phyloP scores from a whole-genome alignment of 2,888 invertebrate genomes.

The Epistrophe eligans region DNA sequence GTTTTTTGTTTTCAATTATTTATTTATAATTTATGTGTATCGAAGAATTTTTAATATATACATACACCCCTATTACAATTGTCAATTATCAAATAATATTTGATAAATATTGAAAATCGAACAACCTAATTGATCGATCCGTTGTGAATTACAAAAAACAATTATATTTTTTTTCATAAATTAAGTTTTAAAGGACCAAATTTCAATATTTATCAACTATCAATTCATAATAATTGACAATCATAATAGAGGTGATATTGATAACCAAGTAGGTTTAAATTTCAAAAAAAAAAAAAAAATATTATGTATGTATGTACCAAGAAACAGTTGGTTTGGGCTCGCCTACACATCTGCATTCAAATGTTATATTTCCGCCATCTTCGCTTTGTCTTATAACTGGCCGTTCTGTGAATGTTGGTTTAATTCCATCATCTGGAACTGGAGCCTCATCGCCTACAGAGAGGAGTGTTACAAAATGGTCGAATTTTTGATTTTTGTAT shows the following conservation, averaged over 20 bases:
- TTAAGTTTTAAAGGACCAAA: no score
- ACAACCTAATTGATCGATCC: no score
- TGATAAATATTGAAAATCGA: no score
- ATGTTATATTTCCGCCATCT: conserved; percentile 96
- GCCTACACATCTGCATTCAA: conserved; percentile 98
- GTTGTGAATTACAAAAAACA: no score
- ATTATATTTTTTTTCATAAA: no score
- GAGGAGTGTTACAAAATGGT: conserved; percentile 51
- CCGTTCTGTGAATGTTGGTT: conserved; percentile 99
- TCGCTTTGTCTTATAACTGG: conserved; percentile 98
- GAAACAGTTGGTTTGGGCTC: conserved; percentile 96
- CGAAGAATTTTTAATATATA: neutral
- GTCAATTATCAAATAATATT: no score
- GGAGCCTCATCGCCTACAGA: conserved; percentile 96
- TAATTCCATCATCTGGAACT: conserved; percentile 96
- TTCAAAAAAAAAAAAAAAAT: conserved; percentile 13
- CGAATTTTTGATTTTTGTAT: conserved; percentile 54
- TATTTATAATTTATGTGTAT: conserved; percentile 22
- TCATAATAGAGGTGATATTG: no score
- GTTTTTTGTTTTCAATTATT: conserved; percentile 12
- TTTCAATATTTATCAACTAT: no score
- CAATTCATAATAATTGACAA: no score
- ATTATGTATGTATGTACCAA: conserved; percentile 89
- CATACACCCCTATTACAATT: no score
- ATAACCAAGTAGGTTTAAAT: neutral